phyloP scores from a whole-genome alignment of 2,888 invertebrate species.

The Tethea ocularis region DNA sequence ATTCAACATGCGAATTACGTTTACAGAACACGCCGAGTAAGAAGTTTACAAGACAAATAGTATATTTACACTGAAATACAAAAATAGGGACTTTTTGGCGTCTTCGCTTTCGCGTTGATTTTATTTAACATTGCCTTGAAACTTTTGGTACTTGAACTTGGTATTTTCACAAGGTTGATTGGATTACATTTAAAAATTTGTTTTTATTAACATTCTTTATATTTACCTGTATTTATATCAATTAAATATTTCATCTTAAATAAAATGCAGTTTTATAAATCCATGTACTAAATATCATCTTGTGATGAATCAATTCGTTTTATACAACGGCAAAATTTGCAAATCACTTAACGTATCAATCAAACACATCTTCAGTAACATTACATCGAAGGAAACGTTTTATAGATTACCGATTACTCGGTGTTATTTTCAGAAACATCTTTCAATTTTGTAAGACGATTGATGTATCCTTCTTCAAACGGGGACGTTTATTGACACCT shows the following conservation, averaged over 20 bases:
- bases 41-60: conserved; percentile 42
- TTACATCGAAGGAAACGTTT: neutral
- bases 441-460: conserved; percentile 11
- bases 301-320: too few species aligned
- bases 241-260: too few species aligned
- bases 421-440: conserved; percentile 7
- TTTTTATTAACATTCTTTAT: too few species aligned
- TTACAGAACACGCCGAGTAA: conserved; percentile 37
- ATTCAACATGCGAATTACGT: conserved; percentile 41
- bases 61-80: conserved; percentile 17
- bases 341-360: neutral
- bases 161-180: too few species aligned
- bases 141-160: too few species aligned
- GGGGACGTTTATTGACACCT: conserved; percentile 10
- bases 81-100: conserved; percentile 6
- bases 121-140: neutral
- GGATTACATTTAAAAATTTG: too few species aligned
- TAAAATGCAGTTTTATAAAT: too few species aligned
- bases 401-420: conserved; percentile 6
- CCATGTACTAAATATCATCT: too few species aligned
- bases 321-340: neutral
- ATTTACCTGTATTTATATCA: too few species aligned
- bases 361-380: neutral
- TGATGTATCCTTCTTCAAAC: conserved; percentile 10
- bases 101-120: neutral